Evolutionary conservation across 2,797 vertebrate species (phyloP), one percentile per base, ranked within the genome.

Genomic region (Lemur catta): DNA sequence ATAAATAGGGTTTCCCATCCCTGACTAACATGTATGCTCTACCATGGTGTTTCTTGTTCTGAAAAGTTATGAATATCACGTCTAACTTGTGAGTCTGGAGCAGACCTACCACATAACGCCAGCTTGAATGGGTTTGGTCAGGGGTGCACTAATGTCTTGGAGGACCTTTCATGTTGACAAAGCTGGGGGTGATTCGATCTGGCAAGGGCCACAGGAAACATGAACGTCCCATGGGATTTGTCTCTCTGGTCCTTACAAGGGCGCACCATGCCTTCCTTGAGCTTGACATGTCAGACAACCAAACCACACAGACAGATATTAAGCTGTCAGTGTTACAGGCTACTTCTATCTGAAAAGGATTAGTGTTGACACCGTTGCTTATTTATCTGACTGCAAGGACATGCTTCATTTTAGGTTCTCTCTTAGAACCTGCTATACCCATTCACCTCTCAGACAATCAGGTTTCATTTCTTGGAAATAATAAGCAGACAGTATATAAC

Each of bases 141-240:
- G 82, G 57, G 96, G 48, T 61, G 50, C 94, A 0, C 14, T 93
- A 1, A 72, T 33, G 30, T 55, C 81, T 91, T 78, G 2, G 15
- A 91, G 85, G n/a, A 75, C 59, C 2, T 84, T 96, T 96, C 87
- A 26, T 85, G 91, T 87, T 89, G 90, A 92, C 87, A 89, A 90
- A 1, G 6, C 82, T 75, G 78, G 90, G 90, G 24, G 41, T 96
- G 95, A 78, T 84, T 91, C 91, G 89, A 94, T 82, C 96, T 76
- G 57, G 75, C 96, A 89, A 63, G 71, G 84, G 93, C 90, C 80
- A 96, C 86, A 0, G 87, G 74, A 97, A 97, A 87, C 46, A 55
- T 33, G 41, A 72, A 91, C 84, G 90, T 20, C 7, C 0, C 22
- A 3, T 79, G 18, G 71, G 59, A 69, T 55, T 95, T 12, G 84